phyloP scores from a whole-genome alignment of 1,140 invertebrate genomes.

The Drosophila eugracilis region DNA sequence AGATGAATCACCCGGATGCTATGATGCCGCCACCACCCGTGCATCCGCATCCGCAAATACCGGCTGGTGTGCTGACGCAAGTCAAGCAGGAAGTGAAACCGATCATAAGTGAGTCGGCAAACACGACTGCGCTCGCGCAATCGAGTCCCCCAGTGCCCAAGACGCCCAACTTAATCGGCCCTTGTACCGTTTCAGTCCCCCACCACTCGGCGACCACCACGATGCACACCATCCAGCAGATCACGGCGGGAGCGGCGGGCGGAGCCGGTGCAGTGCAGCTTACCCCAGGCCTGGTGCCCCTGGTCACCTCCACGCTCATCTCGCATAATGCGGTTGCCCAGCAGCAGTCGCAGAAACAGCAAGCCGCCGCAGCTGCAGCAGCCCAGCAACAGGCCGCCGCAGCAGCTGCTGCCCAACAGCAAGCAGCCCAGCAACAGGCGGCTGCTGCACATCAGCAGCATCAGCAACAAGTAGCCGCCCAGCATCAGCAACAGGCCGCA shows the following conservation, averaged over 20 bases:
- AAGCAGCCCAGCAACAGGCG: constrained; percentile 66
- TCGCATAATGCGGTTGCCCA: constrained; percentile 72
- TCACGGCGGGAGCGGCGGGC: constrained; percentile 73
- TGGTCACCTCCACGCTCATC: constrained; percentile 80
- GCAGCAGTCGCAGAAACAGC: constrained; percentile 76
- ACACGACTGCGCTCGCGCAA: constrained; percentile 23
- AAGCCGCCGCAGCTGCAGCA: constrained; percentile 62
- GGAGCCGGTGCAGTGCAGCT: constrained; percentile 75
- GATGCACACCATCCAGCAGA: constrained; percentile 84
- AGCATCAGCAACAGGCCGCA: constrained; percentile 71
- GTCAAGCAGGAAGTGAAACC: constrained; percentile 84
- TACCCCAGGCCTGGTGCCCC: constrained; percentile 75
- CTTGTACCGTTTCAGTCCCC: constrained; percentile 66
- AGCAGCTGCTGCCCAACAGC: constrained; percentile 63
- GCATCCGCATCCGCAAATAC: constrained; percentile 84
- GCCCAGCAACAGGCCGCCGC: constrained; percentile 66
- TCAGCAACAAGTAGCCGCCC: constrained; percentile 69
- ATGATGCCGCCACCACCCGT: constrained; percentile 84
- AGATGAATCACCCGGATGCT: constrained; percentile 85
- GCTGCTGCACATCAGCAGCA: constrained; percentile 68
- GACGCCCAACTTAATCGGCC: constrained; percentile 24
- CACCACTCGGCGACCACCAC: constrained; percentile 79
- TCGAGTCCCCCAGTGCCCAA: constrained; percentile 27
- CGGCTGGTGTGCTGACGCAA: constrained; percentile 81
- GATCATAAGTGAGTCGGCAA: constrained; percentile 82